These are phyloP conservation scores for Odontothrips loti DNA, from an alignment of 2,888 invertebrate genomes.

Conservation along the genomic window DNA sequence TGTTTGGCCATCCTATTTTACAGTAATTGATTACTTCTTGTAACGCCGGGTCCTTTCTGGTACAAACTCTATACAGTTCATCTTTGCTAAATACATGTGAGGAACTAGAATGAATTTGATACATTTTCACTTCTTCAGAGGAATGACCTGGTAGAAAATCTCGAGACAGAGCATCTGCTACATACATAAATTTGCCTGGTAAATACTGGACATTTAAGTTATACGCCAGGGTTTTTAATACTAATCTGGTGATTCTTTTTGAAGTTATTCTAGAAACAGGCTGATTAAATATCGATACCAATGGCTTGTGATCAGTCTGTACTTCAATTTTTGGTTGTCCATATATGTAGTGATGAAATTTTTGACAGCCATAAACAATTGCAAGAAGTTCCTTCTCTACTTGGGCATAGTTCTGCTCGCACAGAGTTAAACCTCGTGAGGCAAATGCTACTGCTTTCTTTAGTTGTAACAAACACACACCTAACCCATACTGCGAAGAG, in stretches of 20 bases:
- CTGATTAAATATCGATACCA: conserved; percentile 30
- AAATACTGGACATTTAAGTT: background rate
- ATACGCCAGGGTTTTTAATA: background rate
- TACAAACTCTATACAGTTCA: background rate
- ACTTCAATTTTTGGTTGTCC: conserved; percentile 26
- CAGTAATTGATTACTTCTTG: background rate
- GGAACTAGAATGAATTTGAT: background rate
- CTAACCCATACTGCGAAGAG: too few species aligned
- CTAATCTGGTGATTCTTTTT: background rate
- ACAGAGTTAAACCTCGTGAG: background rate
- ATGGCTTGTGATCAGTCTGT: conserved; percentile 32
- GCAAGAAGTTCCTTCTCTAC: background rate
- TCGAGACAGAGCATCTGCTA: background rate
- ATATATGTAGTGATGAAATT: too few species aligned
- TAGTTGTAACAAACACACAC: conserved; percentile 7
- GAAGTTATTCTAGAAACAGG: background rate
- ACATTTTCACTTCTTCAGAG: background rate
- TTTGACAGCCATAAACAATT: background rate
- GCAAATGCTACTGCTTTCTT: background rate
- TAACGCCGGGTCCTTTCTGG: background rate
- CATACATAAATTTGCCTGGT: background rate
- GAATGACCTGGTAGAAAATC: background rate
- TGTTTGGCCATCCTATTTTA: background rate
- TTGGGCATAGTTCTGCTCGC: background rate
- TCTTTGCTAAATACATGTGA: background rate